Evolutionary conservation across 2,797 vertebrate genomes (phyloP).

Genomic region (Squalus acanthias): DNA sequence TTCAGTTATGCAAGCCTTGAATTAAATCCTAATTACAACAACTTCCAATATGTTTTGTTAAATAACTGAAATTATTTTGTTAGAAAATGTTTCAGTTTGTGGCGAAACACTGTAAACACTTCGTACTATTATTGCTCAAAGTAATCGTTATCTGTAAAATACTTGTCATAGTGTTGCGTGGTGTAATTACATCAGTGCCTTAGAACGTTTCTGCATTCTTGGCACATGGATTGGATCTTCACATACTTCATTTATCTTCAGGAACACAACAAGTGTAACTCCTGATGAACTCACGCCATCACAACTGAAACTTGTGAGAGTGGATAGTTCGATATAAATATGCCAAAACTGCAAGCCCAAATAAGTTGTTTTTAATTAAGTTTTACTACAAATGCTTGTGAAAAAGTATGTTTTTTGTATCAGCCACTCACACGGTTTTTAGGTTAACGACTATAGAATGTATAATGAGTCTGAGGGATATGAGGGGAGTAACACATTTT

Average conservation of each 20-base stretch:
- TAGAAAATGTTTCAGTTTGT: not conserved
- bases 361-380: not conserved
- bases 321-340: not conserved
- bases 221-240: not conserved
- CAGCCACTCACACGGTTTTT: not conserved
- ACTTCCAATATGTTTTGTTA: not conserved
- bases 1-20: not conserved
- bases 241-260: constrained; percentile 7
- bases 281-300: not conserved
- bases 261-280: not conserved
- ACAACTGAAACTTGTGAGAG: not conserved
- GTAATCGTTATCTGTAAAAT: not conserved
- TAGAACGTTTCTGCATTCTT: not conserved
- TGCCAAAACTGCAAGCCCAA: not conserved
- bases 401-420: not conserved
- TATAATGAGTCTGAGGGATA: not conserved
- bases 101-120: not conserved
- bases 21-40: not conserved
- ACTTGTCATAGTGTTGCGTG: not conserved
- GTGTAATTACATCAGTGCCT: not conserved
- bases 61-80: not conserved
- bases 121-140: not conserved
- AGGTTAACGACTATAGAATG: not conserved
- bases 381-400: not conserved
- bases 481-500: no score